Base-by-base conservation (phyloP, 2,113 vertebrate genomes). In the Alectura lathami region DNA sequence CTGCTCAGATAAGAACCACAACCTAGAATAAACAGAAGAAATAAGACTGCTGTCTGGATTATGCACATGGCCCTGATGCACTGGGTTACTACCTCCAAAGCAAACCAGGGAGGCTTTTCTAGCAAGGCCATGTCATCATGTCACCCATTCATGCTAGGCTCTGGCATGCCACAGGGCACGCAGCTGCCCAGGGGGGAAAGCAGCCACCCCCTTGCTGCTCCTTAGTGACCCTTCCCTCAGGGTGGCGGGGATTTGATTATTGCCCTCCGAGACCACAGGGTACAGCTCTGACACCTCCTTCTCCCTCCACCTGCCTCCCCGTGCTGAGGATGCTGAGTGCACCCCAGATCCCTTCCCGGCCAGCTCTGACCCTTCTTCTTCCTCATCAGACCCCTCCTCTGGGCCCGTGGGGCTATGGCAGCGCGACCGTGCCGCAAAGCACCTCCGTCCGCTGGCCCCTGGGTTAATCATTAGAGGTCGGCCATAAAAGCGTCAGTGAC, bases 391-490 rank as follows among this genome's bases (percentile, higher is more conserved):
- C 23, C 38, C 60, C 26, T 77, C 8, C 43, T 42, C 13, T 0
- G 0, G 38, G 45, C 0, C 0, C 13, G 0, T 7, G 47, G 60
- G 53, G n/a, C 53, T 54, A 42, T 2, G 0, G 74, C 91, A 91
- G 86, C 43, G 59, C 13, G 3, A 42, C 59, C 0, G 2, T 1
- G 3, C 72, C 57, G 2, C 22, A 75, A 47, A 57, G 69, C 40
- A 13, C 64, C 92, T 75, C 29, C 4, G 0, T 16, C 91, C 22
- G 17, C 94, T 82, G 57, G 86, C 45, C 73, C 62, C 57, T 0
- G 4, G 87, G 97, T 98, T 98, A 98, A 98, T 98, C 72, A 98
- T 98, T 98, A 97, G 89, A 96, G 83, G 22, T n/a, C 8, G 0
- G 72, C 79, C 96, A 97, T 98, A 97, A 98, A 98, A 86, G 80